Conservation (phyloP, 2,797 vertebrate genomes). For the Enoplosus armatus region DNA sequence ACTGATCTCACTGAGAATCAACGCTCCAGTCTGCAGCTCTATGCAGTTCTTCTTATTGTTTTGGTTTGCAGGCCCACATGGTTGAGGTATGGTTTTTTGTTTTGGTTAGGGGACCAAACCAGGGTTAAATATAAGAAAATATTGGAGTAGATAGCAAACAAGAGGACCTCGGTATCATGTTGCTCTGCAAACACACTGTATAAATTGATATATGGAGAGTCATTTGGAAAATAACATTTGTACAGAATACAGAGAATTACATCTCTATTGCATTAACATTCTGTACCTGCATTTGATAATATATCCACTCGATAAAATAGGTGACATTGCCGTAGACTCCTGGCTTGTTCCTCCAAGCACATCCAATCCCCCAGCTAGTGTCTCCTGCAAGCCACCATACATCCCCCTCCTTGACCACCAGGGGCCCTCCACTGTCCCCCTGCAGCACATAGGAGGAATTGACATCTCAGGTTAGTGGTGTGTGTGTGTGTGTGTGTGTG, state of each 20-base stretch:
- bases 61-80: not conserved
- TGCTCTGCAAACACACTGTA: no score
- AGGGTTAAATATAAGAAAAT: not conserved
- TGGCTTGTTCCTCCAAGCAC: constrained; percentile 86
- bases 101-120: not conserved
- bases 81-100: not conserved
- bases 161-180: not conserved
- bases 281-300: constrained; percentile 85
- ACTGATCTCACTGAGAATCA: not conserved
- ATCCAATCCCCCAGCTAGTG: constrained; percentile 94
- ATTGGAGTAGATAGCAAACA: not conserved
- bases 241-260: not conserved
- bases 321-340: constrained; percentile 93
- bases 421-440: constrained; percentile 96
- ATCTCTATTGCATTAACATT: not conserved
- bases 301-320: constrained; percentile 89
- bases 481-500: not conserved
- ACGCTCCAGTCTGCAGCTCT: not conserved
- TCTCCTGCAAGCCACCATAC: constrained; percentile 94
- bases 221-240: not conserved
- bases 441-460: constrained; percentile 66
- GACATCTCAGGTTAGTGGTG: not conserved
- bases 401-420: constrained; percentile 83
- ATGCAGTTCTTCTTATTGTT: not conserved
- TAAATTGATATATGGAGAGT: not conserved